Evolutionary conservation across 2,797 vertebrate genomes (phyloP).

Genomic region (Poeciliopsis presidionis): DNA sequence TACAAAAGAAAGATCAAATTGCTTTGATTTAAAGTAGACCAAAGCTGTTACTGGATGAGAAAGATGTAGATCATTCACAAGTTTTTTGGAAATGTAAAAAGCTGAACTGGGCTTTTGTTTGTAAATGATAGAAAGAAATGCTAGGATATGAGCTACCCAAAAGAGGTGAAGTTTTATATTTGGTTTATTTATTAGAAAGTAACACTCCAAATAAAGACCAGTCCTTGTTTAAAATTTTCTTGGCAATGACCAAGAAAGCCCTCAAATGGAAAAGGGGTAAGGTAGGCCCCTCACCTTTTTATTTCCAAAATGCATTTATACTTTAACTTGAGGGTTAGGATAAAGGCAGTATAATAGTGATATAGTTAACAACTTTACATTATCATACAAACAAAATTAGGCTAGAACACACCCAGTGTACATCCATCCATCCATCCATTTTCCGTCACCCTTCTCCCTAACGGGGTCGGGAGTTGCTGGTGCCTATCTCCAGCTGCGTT

Average conservation of each 20-base stretch:
- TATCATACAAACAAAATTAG: no score
- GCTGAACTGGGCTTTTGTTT: not conserved
- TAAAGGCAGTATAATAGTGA: no score
- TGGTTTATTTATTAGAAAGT: not conserved
- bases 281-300: not conserved
- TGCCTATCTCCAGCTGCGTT: no score
- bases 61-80: not conserved
- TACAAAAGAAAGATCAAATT: not conserved
- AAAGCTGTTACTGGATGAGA: no score
- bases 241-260: not conserved
- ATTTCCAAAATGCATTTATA: no score
- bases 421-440: no score
- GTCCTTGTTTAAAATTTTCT: not conserved
- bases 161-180: not conserved
- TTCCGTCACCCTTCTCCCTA: no score
- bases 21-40: no score
- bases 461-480: no score
- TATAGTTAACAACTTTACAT: no score
- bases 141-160: not conserved
- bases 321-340: no score
- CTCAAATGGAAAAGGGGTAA: not conserved
- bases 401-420: no score
- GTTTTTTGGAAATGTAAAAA: not conserved
- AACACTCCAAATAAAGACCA: not conserved
- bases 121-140: not conserved